These are phyloP conservation scores for Epizoanthus scotinus DNA, from an alignment of 92 coral and sea anemone species.

Conservation along the genomic window DNA sequence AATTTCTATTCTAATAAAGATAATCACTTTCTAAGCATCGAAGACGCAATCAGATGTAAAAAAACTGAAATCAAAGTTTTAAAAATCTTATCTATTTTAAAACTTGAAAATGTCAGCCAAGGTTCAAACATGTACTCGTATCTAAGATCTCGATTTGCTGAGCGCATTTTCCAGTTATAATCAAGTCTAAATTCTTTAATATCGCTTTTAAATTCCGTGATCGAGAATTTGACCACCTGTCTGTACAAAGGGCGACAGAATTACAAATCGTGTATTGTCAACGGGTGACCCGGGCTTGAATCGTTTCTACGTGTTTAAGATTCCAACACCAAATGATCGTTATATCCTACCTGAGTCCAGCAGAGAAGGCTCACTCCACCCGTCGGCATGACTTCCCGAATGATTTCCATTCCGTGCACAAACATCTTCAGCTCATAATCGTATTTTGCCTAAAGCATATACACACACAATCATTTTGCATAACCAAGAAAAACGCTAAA, in stretches of 20 bases:
- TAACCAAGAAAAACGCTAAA: background rate
- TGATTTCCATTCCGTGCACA: background rate
- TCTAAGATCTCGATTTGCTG: background rate
- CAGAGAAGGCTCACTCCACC: background rate
- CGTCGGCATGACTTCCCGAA: background rate
- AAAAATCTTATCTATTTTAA: background rate
- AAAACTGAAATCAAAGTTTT: background rate
- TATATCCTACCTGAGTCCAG: background rate
- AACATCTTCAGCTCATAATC: background rate
- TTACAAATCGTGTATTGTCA: background rate
- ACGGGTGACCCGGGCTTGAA: background rate
- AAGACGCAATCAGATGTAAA: background rate
- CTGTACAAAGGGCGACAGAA: background rate
- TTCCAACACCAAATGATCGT: background rate
- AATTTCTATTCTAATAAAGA: background rate
- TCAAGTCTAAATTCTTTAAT: too few species aligned
- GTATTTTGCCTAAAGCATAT: background rate
- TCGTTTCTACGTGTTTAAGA: background rate
- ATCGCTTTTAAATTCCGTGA: background rate
- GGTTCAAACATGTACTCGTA: background rate
- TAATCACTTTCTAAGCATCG: background rate
- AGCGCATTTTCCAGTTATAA: background rate
- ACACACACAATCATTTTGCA: background rate
- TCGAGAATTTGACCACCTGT: background rate
- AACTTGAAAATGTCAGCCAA: background rate